Evolutionary conservation across 2,797 vertebrate species (phyloP).

Genomic region (Sebastes steindachneri): DNA sequence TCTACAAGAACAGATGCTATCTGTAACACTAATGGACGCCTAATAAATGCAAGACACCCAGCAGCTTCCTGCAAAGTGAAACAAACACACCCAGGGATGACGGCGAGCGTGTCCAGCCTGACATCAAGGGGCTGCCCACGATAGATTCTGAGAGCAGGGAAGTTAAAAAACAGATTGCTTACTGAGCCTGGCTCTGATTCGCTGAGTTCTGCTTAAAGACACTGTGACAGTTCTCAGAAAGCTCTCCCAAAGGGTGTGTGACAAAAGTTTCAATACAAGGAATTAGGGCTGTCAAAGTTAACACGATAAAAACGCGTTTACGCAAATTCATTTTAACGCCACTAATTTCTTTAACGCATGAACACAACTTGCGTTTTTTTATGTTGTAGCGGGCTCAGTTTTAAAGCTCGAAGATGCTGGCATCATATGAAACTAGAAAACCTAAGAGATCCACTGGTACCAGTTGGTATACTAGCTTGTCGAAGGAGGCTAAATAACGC

Average conservation of each 20-base stretch:
- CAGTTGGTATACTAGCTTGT: too few species aligned
- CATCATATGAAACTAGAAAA: too few species aligned
- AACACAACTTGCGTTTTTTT: too few species aligned
- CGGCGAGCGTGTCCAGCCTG: neutral
- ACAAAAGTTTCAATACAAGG: slow-evolving; percentile 6
- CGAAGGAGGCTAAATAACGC: too few species aligned
- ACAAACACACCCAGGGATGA: neutral
- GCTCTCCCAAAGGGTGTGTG: neutral
- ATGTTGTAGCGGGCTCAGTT: too few species aligned
- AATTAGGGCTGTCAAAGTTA: too few species aligned
- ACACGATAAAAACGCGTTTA: too few species aligned
- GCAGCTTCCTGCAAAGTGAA: slow-evolving; percentile 21
- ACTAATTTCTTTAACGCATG: too few species aligned
- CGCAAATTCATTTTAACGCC: too few species aligned
- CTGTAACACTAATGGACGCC: slow-evolving; percentile 13
- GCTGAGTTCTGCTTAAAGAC: neutral
- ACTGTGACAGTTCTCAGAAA: neutral
- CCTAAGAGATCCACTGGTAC: too few species aligned
- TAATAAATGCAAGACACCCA: slow-evolving; percentile 10
- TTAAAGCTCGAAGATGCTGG: too few species aligned
- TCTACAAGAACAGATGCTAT: slow-evolving; percentile 26
- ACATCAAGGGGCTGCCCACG: slow-evolving; percentile 2
- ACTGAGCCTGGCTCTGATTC: slow-evolving; percentile 3
- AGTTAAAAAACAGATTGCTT: neutral
- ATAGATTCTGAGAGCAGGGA: neutral